Percentiles rank a stretch among this genome's conserved stretches.
These are phyloP conservation scores for Temnothorax nylanderi DNA, from an alignment of 1,140 invertebrate species.

Conservation along the genomic window DNA sequence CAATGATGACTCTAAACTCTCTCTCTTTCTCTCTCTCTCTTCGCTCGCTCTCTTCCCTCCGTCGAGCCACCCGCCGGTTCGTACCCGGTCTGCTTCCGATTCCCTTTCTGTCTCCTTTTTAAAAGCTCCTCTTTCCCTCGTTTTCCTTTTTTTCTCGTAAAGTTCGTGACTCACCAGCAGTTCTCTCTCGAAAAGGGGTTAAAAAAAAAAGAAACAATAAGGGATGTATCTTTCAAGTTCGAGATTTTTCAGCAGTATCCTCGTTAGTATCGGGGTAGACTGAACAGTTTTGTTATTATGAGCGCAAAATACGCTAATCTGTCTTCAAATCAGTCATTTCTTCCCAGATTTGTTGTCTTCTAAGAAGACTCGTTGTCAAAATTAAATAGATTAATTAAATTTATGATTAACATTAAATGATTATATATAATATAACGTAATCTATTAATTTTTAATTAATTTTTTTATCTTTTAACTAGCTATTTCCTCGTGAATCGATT, in stretches of 20 bases:
- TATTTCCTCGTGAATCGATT: background rate
- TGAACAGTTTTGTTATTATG: slow-evolving; percentile 41
- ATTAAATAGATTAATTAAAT: background rate
- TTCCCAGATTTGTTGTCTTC: background rate
- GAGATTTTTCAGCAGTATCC: slow-evolving; percentile 41
- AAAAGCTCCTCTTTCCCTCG: slow-evolving; percentile 24
- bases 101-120: slow-evolving; percentile 60
- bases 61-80: background rate
- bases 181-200: slow-evolving; percentile 34
- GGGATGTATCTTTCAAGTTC: slow-evolving; percentile 45
- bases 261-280: slow-evolving; percentile 23
- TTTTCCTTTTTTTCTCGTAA: slow-evolving; percentile 26
- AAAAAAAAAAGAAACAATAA: slow-evolving; percentile 17
- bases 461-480: background rate
- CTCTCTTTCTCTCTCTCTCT: slow-evolving; percentile 7
- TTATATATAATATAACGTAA: background rate
- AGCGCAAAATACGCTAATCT: slow-evolving; percentile 7
- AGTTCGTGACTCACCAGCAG: slow-evolving; percentile 56
- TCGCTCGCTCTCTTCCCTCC: background rate
- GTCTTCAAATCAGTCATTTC: background rate
- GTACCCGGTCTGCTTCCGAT: slow-evolving; percentile 57
- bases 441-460: slow-evolving; percentile 5
- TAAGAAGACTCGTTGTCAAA: background rate
- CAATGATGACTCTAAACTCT: slow-evolving; percentile 65
- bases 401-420: background rate